A percentile compares a stretch with the other conserved stretches of the same genome.
phyloP scores from a whole-genome alignment of 2,113 vertebrate genomes.

The Trachemys scripta region DNA sequence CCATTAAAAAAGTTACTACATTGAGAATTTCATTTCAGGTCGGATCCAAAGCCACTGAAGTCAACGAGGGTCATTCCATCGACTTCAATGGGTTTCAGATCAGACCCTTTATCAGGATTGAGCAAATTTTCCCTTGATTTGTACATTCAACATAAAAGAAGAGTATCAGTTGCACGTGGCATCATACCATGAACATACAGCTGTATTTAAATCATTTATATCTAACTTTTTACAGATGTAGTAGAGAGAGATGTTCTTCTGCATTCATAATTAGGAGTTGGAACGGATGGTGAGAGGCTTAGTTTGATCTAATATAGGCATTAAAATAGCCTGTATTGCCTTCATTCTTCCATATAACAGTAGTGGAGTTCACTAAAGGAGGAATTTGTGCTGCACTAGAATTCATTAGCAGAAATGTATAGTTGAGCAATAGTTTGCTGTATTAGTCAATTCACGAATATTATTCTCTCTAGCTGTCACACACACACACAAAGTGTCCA shows the following conservation, averaged over 20 bases:
- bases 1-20: neutral
- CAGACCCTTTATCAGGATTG: neutral
- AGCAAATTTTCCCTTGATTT: conserved; percentile 8
- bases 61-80: neutral
- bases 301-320: conserved; percentile 60
- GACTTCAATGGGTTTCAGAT: neutral
- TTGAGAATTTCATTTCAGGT: neutral
- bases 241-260: conserved; percentile 33
- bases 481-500: no score
- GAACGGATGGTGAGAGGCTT: conserved; percentile 58
- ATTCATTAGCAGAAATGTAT: conserved; percentile 31
- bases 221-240: conserved; percentile 53
- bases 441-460: neutral
- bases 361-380: conserved; percentile 63
- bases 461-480: neutral
- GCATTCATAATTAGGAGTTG: conserved; percentile 46
- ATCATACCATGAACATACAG: conserved; percentile 17
- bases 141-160: neutral
- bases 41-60: neutral
- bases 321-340: conserved; percentile 65
- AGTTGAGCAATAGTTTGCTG: neutral
- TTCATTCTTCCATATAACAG: conserved; percentile 42
- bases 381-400: conserved; percentile 25
- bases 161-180: neutral
- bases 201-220: conserved; percentile 67